Conservation (phyloP, 2,797 vertebrate genomes). For the Pitangus sulphuratus region DNA sequence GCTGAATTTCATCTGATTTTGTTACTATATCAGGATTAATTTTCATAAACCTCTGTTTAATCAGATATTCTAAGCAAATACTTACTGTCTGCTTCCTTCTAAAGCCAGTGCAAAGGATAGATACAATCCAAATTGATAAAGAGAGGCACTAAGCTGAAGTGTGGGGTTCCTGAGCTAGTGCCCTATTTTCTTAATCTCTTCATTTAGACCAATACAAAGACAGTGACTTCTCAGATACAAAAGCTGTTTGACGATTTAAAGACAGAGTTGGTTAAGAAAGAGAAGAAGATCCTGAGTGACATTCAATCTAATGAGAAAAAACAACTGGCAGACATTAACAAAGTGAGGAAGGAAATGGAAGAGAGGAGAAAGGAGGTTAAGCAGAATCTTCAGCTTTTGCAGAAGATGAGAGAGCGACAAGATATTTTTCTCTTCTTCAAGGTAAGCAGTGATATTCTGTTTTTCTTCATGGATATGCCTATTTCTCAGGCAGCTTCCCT, state of each 20-base stretch:
- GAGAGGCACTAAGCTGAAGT: neutral
- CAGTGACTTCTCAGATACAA: neutral
- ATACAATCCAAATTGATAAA: neutral
- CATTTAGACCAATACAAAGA: neutral
- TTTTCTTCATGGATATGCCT: neutral
- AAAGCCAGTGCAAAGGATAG: neutral
- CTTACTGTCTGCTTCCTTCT: neutral
- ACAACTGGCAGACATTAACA: neutral
- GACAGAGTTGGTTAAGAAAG: neutral
- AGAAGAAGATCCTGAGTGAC: neutral
- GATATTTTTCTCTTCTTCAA: constrained; percentile 26
- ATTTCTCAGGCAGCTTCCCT: neutral
- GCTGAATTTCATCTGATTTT: neutral
- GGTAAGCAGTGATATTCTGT: neutral
- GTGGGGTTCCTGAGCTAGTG: neutral
- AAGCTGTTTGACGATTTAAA: neutral
- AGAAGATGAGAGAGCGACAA: neutral
- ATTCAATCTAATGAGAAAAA: neutral
- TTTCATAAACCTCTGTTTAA: neutral
- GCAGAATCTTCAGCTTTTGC: neutral
- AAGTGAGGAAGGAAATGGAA: neutral
- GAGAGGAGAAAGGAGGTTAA: neutral
- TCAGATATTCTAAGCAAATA: neutral
- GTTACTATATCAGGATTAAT: neutral
- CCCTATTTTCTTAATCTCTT: neutral